Percentiles rank a stretch among this genome's conserved stretches.
Conservation (phyloP, 2,888 invertebrate genomes). For the Caenorhabditis japonica region DNA sequence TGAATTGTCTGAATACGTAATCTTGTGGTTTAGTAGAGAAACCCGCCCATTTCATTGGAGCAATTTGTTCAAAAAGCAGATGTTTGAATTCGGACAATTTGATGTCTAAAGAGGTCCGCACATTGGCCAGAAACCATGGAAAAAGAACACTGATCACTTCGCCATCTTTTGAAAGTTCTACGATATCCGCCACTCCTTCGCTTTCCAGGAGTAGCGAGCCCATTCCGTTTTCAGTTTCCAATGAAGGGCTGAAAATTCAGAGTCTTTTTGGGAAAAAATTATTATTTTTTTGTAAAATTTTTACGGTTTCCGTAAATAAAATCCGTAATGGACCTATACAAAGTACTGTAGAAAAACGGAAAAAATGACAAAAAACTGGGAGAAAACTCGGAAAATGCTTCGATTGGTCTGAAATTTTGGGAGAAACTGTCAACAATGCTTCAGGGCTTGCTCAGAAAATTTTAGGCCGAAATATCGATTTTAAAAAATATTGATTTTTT, state of each 20-base stretch:
- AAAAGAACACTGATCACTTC: slow-evolving; percentile 52
- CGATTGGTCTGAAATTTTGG: too few relatives aligned
- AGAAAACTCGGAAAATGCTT: too few relatives aligned
- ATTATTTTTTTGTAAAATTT: background rate
- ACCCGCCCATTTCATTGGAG: slow-evolving; percentile 46
- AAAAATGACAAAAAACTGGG: too few relatives aligned
- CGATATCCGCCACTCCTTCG: slow-evolving; percentile 16
- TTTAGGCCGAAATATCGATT: too few relatives aligned
- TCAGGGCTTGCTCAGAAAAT: too few relatives aligned
- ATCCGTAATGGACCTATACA: too few relatives aligned
- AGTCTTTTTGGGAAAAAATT: background rate
- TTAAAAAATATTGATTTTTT: too few relatives aligned
- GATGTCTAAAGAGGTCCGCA: slow-evolving; percentile 51
- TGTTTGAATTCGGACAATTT: slow-evolving; percentile 63
- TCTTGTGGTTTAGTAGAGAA: slow-evolving; percentile 53
- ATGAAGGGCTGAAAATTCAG: slow-evolving; percentile 37
- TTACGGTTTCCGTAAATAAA: too few relatives aligned
- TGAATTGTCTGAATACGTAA: slow-evolving; percentile 60
- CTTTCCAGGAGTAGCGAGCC: slow-evolving; percentile 20
- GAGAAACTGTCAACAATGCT: too few relatives aligned
- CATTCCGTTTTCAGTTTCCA: slow-evolving; percentile 42
- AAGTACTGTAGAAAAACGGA: too few relatives aligned
- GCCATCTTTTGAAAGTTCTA: slow-evolving; percentile 5
- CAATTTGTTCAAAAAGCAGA: slow-evolving; percentile 60
- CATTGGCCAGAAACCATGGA: slow-evolving; percentile 63